phyloP scores from a whole-genome alignment of 2,113 vertebrate species.

The Eira barbara region DNA sequence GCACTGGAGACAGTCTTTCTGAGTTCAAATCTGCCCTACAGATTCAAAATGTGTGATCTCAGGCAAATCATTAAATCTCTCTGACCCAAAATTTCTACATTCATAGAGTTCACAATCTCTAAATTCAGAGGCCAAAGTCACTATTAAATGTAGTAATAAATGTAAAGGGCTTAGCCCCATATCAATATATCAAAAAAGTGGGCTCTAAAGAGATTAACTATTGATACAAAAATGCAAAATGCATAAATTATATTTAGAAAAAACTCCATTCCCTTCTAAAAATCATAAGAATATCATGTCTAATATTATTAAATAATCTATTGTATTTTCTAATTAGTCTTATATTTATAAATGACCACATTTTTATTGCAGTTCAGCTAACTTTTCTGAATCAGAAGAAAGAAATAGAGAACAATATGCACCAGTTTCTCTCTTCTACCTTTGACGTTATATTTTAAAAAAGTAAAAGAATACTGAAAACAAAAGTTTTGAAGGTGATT shows the following conservation, averaged over 20 bases:
- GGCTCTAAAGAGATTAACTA: neutral
- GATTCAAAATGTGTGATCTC: neutral
- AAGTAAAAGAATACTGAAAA: neutral
- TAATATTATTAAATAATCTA: neutral
- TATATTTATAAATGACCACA: neutral
- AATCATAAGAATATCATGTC: neutral
- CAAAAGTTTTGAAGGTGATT: neutral
- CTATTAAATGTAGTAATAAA: neutral
- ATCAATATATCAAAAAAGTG: neutral
- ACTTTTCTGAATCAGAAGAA: neutral
- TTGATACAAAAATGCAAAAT: neutral
- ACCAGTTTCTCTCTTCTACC: neutral
- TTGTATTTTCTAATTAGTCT: neutral
- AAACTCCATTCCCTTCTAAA: neutral
- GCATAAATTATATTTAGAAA: neutral
- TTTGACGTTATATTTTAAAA: neutral
- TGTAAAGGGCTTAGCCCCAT: neutral
- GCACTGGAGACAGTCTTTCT: neutral
- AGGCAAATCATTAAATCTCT: neutral
- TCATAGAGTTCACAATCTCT: neutral
- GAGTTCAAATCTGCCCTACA: neutral
- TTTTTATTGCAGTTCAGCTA: neutral
- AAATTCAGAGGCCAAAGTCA: neutral
- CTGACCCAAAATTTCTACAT: neutral
- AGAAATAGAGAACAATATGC: neutral